Evolutionary conservation across 1,140 invertebrate species (phyloP), one percentile per base, ranked within the genome.

Genomic region (Augochlora pura): DNA sequence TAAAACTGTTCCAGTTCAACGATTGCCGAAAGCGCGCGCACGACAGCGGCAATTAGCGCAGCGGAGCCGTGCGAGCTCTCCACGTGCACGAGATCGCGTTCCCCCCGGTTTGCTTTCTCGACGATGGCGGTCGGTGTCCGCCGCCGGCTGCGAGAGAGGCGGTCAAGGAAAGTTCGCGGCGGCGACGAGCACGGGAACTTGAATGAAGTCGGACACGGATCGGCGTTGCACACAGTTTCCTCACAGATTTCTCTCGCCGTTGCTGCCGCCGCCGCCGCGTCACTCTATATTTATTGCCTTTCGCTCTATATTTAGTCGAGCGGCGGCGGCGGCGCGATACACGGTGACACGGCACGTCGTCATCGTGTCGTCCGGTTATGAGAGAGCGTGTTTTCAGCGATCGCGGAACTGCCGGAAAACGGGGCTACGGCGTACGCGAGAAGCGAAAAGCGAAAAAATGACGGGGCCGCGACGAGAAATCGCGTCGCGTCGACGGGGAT

Each of bases 241-340:
- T n/a, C n/a, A n/a, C 38, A n/a, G 80, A n/a, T 79, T 68, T 83
- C 64, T 32, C 73, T 23, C 6, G 5, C n/a, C n/a, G n/a, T n/a
- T n/a, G n/a, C n/a, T n/a, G n/a, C n/a, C n/a, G n/a, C n/a, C n/a
- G n/a, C 27, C 23, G 10, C 63, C 18, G 23, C 0, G 65, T 68
- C 32, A 8, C 65, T 46, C 42, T 32, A 68, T 71, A 77, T 71
- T 71, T 77, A 63, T 70, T 71, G 25, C 74, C 66, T 77, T 62
- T 60, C 74, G 75, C n/a, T 77, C 57, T 76, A 59, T 59, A 68
- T 68, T 77, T 77, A 77, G 75, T 46, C 38, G 52, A n/a, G 54
- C 18, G n/a, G n/a, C n/a, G n/a, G n/a, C n/a, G n/a, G 10, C 9
- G 5, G 21, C 21, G 49, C n/a, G 57, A 9, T 14, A 23, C 27